Evolutionary conservation across 2,888 invertebrate species (phyloP).

Genomic region (Pheosia gnoma): DNA sequence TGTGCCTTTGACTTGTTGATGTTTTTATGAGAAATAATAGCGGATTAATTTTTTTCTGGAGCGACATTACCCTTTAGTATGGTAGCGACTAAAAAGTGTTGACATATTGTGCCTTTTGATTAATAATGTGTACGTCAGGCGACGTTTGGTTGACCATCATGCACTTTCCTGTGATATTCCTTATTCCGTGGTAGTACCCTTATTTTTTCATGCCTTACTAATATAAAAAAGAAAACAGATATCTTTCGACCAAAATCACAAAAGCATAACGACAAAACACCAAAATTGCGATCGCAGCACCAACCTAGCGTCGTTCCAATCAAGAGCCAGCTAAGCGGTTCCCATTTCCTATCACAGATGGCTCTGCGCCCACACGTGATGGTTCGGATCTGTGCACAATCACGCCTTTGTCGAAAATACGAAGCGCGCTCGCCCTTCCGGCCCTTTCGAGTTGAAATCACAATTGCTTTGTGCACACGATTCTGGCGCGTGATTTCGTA

Average conservation of each 20-base stretch:
- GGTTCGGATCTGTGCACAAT: conserved; percentile 63
- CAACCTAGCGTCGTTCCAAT: conserved; percentile 44
- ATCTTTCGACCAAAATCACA: neutral
- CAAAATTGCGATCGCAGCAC: conserved; percentile 1
- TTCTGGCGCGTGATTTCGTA: conserved; percentile 52
- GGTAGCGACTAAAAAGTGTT: no score
- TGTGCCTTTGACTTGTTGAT: no score
- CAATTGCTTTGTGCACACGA: conserved; percentile 53
- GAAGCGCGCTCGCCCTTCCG: conserved; percentile 60
- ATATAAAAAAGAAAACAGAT: no score
- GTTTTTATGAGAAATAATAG: no score
- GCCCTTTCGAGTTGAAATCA: conserved; percentile 57
- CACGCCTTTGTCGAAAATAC: conserved; percentile 60
- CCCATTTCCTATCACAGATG: conserved; percentile 77
- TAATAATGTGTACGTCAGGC: no score
- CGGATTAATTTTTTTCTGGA: no score
- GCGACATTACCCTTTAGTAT: no score
- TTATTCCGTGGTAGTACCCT: no score
- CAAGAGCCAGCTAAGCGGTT: conserved; percentile 67
- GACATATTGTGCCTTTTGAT: no score
- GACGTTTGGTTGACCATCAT: no score
- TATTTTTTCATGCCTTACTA: no score
- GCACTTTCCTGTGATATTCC: no score
- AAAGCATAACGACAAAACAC: conserved; percentile 7
- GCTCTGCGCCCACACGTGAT: conserved; percentile 53